Conservation (phyloP, 2,113 vertebrate genomes). For the Crypturellus undulatus region DNA sequence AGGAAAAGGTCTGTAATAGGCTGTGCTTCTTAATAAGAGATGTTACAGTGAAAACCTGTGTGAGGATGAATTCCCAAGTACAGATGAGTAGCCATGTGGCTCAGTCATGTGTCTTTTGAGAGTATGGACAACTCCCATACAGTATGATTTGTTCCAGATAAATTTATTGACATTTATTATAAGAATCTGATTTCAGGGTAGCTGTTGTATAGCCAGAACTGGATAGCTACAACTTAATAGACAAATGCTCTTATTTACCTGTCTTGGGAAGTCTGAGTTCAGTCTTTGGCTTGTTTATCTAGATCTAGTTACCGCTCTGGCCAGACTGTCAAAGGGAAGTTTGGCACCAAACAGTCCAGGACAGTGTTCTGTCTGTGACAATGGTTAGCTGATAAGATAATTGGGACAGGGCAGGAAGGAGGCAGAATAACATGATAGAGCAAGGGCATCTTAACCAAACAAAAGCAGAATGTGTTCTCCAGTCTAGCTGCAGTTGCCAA, state of each 20-base stretch:
- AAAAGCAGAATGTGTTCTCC: not conserved
- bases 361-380: not conserved
- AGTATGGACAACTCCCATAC: not conserved
- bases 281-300: not conserved
- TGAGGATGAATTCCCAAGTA: not conserved
- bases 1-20: not conserved
- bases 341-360: conserved; percentile 1
- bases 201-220: conserved; percentile 25
- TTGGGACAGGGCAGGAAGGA: conserved; percentile 1
- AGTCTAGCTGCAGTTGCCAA: not conserved
- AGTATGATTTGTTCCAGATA: not conserved
- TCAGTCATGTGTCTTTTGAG: not conserved
- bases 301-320: conserved; percentile 22
- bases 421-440: not conserved
- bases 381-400: conserved; percentile 12
- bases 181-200: not conserved
- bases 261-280: conserved; percentile 38
- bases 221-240: not conserved
- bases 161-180: not conserved
- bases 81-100: not conserved
- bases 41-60: not conserved
- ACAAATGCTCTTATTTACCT: conserved; percentile 2
- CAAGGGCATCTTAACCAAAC: not conserved
- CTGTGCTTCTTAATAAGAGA: not conserved
- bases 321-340: conserved; percentile 34